These are phyloP conservation scores for Chelmon rostratus DNA, from an alignment of 2,797 vertebrate genomes.

Conservation along the genomic window DNA sequence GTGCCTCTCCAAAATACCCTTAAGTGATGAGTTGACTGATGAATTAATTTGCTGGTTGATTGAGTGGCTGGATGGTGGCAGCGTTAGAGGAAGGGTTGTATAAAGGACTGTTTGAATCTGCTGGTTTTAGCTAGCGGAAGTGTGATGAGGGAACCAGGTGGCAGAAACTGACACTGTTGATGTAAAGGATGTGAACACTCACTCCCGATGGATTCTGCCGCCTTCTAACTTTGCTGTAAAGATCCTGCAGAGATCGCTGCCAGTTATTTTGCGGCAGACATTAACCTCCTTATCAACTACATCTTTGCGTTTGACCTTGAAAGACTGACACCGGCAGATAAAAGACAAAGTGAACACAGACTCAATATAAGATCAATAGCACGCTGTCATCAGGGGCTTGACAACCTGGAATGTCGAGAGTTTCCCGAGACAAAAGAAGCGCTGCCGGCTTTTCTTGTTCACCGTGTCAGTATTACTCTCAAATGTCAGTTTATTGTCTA, in stretches of 20 bases:
- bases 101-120: neutral
- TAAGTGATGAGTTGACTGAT: neutral
- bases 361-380: neutral
- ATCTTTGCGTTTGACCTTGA: neutral
- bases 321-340: neutral
- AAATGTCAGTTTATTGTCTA: neutral
- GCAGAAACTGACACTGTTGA: neutral
- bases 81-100: neutral
- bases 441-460: neutral
- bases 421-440: neutral
- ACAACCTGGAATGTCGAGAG: neutral
- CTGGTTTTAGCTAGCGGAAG: neutral
- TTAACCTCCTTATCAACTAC: neutral
- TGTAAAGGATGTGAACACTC: neutral
- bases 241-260: neutral
- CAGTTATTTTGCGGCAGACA: neutral
- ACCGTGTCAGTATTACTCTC: neutral
- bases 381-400: neutral
- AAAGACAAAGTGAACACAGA: neutral
- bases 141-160: neutral
- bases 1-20: neutral
- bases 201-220: neutral
- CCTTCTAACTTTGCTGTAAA: neutral
- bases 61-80: neutral
- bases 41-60: neutral